Evolutionary conservation across 2,113 vertebrate species (phyloP).

Genomic region (Bungarus multicinctus): DNA sequence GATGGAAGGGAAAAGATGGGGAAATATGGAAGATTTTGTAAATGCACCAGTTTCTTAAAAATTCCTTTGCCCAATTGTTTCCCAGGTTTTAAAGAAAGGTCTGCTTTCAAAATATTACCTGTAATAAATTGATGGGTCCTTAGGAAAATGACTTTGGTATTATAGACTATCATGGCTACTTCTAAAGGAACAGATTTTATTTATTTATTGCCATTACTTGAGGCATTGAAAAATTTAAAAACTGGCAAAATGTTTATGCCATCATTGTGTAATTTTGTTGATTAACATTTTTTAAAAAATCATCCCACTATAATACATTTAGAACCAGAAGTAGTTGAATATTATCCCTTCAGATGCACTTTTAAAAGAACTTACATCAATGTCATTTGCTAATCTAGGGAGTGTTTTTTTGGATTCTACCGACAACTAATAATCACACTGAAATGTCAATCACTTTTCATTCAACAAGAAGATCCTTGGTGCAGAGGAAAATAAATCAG

Average conservation of each 20-base stretch:
- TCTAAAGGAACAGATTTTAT: not conserved
- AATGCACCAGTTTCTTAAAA: not conserved
- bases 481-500: slow-evolving; percentile 32
- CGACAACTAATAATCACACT: not conserved
- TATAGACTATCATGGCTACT: not conserved
- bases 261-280: not conserved
- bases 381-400: not conserved
- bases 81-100: not conserved
- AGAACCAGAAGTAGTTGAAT: not conserved
- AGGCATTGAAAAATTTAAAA: not conserved
- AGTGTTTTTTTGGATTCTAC: not conserved
- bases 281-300: not conserved
- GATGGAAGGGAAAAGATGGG: not conserved
- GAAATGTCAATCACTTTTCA: slow-evolving; percentile 12
- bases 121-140: not conserved
- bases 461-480: slow-evolving; percentile 26
- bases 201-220: not conserved
- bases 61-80: not conserved
- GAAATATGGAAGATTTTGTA: not conserved
- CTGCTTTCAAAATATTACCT: not conserved
- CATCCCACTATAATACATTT: not conserved
- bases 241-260: not conserved
- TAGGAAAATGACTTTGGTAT: not conserved
- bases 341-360: not conserved
- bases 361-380: slow-evolving; percentile 1